A percentile compares a stretch with the other conserved stretches of the same genome.
phyloP scores from a whole-genome alignment of 2,113 vertebrate species.

The Porphyrio hochstetteri region DNA sequence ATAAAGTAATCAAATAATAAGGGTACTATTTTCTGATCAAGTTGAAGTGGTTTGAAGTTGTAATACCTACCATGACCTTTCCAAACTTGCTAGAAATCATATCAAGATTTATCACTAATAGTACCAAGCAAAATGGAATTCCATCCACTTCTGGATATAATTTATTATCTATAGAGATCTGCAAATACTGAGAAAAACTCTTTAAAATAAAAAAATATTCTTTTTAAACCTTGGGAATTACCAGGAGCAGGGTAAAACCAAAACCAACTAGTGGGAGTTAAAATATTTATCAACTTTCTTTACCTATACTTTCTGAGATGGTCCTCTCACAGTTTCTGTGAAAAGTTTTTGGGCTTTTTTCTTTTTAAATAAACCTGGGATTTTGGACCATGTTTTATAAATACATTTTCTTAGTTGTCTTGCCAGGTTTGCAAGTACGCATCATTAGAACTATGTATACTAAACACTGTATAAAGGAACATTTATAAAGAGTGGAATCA shows the following conservation, averaged over 20 bases:
- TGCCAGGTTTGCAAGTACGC: background rate
- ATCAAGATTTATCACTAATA: background rate
- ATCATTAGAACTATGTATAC: background rate
- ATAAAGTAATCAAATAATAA: background rate
- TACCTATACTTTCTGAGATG: background rate
- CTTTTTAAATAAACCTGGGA: background rate
- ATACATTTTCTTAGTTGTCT: background rate
- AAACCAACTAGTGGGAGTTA: background rate
- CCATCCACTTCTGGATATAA: background rate
- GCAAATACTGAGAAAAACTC: background rate
- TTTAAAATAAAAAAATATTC: background rate
- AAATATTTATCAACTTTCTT: background rate
- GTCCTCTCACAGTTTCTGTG: background rate
- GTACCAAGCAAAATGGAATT: background rate
- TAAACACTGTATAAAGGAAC: background rate
- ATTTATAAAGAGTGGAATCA: background rate
- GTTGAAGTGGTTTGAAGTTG: background rate
- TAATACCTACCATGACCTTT: background rate
- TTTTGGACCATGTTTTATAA: background rate
- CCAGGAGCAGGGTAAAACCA: background rate
- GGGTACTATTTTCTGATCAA: background rate
- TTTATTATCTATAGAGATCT: background rate
- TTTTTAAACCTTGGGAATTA: background rate
- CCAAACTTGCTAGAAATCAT: background rate
- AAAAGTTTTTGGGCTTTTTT: background rate